Evolutionary conservation across 2,113 vertebrate species (phyloP), one percentile per base, ranked within the genome.

Genomic region (Hucho hucho): DNA sequence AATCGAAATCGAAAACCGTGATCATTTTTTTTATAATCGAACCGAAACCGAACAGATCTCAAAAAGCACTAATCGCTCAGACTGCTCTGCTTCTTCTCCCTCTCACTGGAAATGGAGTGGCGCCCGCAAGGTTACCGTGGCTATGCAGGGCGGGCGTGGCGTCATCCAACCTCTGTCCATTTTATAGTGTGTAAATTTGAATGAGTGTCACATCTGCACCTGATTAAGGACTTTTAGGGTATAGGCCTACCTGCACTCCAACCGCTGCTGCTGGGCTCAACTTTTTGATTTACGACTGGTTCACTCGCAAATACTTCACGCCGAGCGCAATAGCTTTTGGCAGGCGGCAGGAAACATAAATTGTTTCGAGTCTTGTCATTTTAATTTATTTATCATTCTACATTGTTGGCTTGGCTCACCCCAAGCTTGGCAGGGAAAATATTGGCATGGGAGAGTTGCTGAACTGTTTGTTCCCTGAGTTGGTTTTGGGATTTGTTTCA

Each of bases 141-240:
- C 71, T 71, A 72, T 2, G 70, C 72, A 69, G 69, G 37, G 37
- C 37, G 70, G 73, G 70, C 12, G 28, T 59, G 47, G 65, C 61
- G 26, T 71, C 78, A 72, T 80, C 79, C 78, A 70, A 79, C 22
- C 25, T 47, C 72, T 64, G 64, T 72, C 68, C 9, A 75, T 75
- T 84, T 80, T 81, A 81, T 80, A 61, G 79, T 77, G 79, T 71
- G 81, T 89, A 76, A 64, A 82, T 86, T 79, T 82, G 76, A 80
- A 79, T 79, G 72, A 59, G 64, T 63, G 1, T 80, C 77, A 70
- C 76, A 79, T 72, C 70, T 32, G 25, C 61, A 43, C 32, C 74
- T 77, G 78, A 83, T 53, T 53, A 18, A 18, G 49, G 49, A 18
- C 16, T 4, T 53, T 18, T 53, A 53, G 4, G 49, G 49, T 53